These are phyloP conservation scores for Acyrthosiphon pisum DNA, from an alignment of 1,140 invertebrate genomes.

Conservation along the genomic window DNA sequence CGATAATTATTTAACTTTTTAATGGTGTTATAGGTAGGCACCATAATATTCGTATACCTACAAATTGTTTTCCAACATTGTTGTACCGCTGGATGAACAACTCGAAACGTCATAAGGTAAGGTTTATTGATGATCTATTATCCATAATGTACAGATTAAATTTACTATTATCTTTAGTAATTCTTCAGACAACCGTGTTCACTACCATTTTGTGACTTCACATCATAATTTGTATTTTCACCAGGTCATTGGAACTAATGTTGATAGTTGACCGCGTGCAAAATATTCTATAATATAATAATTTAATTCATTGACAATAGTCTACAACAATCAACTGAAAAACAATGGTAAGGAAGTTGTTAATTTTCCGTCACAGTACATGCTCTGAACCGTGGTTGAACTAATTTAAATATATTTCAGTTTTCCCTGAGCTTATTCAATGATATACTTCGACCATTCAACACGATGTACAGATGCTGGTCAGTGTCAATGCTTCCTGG, in stretches of 20 bases:
- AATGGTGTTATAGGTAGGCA: not conserved
- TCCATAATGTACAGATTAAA: not conserved
- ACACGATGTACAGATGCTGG: slow-evolving; percentile 87
- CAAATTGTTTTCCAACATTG: not conserved
- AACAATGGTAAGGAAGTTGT: not conserved
- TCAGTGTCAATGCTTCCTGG: slow-evolving; percentile 96
- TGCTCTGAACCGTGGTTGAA: not conserved
- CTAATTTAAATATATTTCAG: slow-evolving; percentile 6
- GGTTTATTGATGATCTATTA: not conserved
- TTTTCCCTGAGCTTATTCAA: slow-evolving; percentile 71
- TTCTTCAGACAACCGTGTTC: not conserved
- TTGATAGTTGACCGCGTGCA: not conserved
- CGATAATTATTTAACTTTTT: not conserved
- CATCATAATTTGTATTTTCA: not conserved
- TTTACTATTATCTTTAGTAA: no score
- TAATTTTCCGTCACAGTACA: not conserved
- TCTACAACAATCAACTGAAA: not conserved
- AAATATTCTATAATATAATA: not conserved
- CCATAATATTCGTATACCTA: not conserved
- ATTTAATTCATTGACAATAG: not conserved
- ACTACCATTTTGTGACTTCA: not conserved
- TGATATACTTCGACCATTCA: slow-evolving; percentile 80
- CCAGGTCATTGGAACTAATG: not conserved
- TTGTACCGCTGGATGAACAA: not conserved
- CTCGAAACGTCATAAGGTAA: not conserved